Conservation (phyloP, 2,797 vertebrate species). For the Sebastolobus altivelis region DNA sequence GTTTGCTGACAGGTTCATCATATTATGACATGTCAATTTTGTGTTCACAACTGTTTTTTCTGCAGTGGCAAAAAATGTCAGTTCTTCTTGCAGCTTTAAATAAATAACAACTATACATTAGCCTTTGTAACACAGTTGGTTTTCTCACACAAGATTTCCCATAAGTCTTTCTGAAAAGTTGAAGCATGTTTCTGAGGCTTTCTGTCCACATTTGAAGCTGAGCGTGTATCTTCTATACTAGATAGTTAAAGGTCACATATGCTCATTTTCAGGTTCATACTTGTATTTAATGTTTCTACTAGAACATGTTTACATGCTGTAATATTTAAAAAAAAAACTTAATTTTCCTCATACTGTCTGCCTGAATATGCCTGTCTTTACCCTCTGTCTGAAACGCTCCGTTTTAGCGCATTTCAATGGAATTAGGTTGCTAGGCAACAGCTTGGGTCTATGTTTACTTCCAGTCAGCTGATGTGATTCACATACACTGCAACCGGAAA, state of each 20-base stretch:
- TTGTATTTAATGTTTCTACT: no score
- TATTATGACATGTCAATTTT: not conserved
- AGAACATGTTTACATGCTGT: no score
- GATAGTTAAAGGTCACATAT: not conserved
- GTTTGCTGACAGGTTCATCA: not conserved
- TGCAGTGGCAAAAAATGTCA: not conserved
- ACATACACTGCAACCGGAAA: no score
- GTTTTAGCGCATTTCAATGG: no score
- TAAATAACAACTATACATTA: not conserved
- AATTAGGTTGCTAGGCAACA: no score
- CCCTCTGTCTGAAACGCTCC: no score
- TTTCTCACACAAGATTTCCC: not conserved
- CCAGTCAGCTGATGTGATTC: no score
- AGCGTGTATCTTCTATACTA: not conserved
- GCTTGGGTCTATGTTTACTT: no score
- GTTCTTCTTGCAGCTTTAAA: not conserved
- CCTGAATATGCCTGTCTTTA: no score
- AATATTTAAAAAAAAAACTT: no score
- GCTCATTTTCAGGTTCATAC: no score
- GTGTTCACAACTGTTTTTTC: not conserved
- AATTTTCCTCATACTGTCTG: no score
- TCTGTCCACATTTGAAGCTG: not conserved
- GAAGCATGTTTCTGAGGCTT: not conserved
- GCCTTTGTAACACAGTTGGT: not conserved
- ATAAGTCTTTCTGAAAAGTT: not conserved